phyloP scores from a whole-genome alignment of 2,888 invertebrate genomes.

The Drosophila meridiana region DNA sequence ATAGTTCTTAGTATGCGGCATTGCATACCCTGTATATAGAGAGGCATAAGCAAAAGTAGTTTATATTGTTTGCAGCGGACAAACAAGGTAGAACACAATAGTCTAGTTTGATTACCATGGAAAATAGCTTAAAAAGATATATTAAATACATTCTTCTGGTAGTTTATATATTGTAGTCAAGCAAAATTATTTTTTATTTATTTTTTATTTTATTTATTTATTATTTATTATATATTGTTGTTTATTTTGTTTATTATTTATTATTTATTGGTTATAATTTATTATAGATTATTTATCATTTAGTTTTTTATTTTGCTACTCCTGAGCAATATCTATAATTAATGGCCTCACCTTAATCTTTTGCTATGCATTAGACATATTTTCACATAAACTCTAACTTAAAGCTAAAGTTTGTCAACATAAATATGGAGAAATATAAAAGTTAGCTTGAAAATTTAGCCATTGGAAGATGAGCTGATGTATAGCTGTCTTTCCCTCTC shows the following conservation, averaged over 20 bases:
- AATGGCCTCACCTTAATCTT: neutral
- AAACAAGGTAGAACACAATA: neutral
- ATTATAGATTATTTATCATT: no score
- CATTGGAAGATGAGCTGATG: no score
- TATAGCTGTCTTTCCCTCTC: no score
- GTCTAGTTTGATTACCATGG: neutral
- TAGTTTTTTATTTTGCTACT: no score
- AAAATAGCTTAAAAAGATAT: no score
- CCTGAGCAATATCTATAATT: neutral
- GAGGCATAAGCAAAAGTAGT: neutral
- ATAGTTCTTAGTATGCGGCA: neutral
- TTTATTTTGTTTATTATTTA: no score
- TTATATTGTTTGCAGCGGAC: neutral
- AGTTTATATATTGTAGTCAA: neutral
- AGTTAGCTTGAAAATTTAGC: neutral
- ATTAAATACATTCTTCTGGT: no score
- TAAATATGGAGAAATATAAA: neutral
- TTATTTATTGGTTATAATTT: no score
- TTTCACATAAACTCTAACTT: neutral
- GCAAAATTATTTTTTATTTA: no score
- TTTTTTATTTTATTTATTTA: no score
- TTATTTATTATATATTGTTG: no score
- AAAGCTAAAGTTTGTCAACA: neutral
- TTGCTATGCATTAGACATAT: neutral
- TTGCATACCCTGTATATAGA: conserved; percentile 1